These are phyloP conservation scores for Pomacea canaliculata DNA, from an alignment of 2,888 invertebrate genomes.

Conservation along the genomic window DNA sequence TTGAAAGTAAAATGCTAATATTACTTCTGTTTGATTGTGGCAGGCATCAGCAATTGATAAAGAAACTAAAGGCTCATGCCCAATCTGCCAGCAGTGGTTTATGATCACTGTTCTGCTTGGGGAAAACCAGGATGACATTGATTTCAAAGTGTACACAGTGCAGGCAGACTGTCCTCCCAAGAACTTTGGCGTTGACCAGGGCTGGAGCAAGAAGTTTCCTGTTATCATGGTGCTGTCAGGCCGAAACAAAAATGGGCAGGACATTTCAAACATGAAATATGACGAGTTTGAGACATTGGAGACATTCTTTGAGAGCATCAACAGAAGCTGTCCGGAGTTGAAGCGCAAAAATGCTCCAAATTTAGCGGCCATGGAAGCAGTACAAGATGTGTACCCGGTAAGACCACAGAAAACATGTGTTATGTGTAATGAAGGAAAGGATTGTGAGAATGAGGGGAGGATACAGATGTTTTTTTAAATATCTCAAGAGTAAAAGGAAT, in stretches of 20 bases:
- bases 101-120: constrained; percentile 78
- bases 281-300: constrained; percentile 68
- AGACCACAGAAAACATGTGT: constrained; percentile 54
- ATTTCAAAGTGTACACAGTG: constrained; percentile 62
- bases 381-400: constrained; percentile 95
- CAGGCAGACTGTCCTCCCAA: constrained; percentile 56
- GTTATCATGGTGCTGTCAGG: constrained; percentile 55
- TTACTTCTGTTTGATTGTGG: constrained; percentile 31
- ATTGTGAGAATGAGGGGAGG: too few species aligned
- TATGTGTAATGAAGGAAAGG: too few species aligned
- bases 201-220: constrained; percentile 56
- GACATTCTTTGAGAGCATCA: constrained; percentile 64
- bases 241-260: constrained; percentile 48
- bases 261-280: constrained; percentile 58
- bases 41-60: constrained; percentile 99
- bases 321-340: constrained; percentile 60
- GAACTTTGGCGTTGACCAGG: constrained; percentile 52
- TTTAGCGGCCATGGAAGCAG: constrained; percentile 74
- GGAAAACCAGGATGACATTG: constrained; percentile 54
- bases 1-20: neutral
- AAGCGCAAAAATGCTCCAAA: constrained; percentile 50
- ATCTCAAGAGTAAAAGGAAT: too few species aligned
- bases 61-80: constrained; percentile 96
- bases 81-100: constrained; percentile 99
- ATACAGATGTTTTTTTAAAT: too few species aligned